Percentiles rank a stretch among this genome's conserved stretches.
phyloP scores from a whole-genome alignment of 1,140 invertebrate species.

The Drosophila quadrilineata region DNA sequence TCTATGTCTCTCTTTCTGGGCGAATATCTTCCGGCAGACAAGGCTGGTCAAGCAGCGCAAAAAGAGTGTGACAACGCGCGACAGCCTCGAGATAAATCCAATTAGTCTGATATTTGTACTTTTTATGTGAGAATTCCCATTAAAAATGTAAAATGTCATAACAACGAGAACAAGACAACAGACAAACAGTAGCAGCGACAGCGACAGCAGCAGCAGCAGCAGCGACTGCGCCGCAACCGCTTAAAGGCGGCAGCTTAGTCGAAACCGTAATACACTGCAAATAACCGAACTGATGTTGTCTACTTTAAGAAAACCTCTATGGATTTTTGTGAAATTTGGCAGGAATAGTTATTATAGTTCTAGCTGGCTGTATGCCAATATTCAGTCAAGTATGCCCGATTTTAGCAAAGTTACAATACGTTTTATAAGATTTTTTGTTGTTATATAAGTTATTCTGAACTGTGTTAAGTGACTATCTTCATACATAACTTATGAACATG shows the following conservation, averaged over 20 bases:
- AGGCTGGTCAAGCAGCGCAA: slow-evolving; percentile 35
- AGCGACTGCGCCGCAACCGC: not conserved
- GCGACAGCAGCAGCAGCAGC: slow-evolving; percentile 28
- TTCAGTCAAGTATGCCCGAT: not conserved
- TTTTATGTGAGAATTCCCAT: slow-evolving; percentile 81
- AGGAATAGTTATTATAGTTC: not conserved
- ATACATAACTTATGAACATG: no score
- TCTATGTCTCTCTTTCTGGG: no score
- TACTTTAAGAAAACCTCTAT: not conserved
- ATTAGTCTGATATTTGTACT: slow-evolving; percentile 81
- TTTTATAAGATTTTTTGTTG: no score
- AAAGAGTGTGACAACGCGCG: slow-evolving; percentile 78
- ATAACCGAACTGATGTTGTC: not conserved
- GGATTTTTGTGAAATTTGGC: not conserved
- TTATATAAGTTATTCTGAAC: no score
- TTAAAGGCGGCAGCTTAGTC: not conserved
- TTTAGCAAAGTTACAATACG: not conserved
- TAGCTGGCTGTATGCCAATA: not conserved
- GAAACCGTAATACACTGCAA: slow-evolving; percentile 17
- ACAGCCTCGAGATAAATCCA: slow-evolving; percentile 81
- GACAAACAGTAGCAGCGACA: slow-evolving; percentile 43
- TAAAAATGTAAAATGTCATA: slow-evolving; percentile 80
- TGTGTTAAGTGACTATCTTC: no score
- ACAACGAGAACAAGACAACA: slow-evolving; percentile 79
- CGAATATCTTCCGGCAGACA: slow-evolving; percentile 67